phyloP scores from a whole-genome alignment of 2,113 vertebrate species.

The Myotis davidii region DNA sequence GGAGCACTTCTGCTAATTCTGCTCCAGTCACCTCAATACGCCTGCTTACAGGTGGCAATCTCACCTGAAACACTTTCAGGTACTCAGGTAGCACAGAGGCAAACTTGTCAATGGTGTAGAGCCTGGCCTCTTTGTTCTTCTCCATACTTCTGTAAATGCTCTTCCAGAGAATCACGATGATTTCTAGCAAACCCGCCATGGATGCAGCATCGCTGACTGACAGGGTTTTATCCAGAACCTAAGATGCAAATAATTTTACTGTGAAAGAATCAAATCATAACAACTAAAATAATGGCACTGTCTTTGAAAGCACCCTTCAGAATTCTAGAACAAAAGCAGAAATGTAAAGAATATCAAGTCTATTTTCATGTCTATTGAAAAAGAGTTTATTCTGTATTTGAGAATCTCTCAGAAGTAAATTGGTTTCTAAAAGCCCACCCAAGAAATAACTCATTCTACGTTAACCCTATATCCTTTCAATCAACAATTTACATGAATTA shows the following conservation, averaged over 20 bases:
- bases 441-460: constrained; percentile 19
- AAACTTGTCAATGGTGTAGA: constrained; percentile 91
- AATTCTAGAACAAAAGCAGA: not conserved
- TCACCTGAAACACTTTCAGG: constrained; percentile 93
- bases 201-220: constrained; percentile 85
- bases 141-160: constrained; percentile 91
- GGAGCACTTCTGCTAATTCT: not conserved
- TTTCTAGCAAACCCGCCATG: constrained; percentile 92
- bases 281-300: not conserved
- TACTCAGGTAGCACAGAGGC: constrained; percentile 91
- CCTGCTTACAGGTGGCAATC: not conserved
- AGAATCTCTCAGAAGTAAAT: not conserved
- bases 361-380: not conserved
- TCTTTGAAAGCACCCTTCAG: not conserved
- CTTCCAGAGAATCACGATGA: constrained; percentile 94
- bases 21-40: not conserved
- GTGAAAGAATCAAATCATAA: not conserved
- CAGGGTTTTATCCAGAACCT: constrained; percentile 86
- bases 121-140: constrained; percentile 89
- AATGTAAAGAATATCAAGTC: not conserved
- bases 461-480: not conserved
- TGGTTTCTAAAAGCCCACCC: constrained; percentile 15
- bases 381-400: not conserved
- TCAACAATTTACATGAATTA: not conserved
- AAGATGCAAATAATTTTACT: constrained; percentile 63